A percentile compares a stretch with the other conserved stretches of the same genome.
These are phyloP conservation scores for Ornithoptera priamus DNA, from an alignment of 2,888 invertebrate genomes.

Conservation along the genomic window DNA sequence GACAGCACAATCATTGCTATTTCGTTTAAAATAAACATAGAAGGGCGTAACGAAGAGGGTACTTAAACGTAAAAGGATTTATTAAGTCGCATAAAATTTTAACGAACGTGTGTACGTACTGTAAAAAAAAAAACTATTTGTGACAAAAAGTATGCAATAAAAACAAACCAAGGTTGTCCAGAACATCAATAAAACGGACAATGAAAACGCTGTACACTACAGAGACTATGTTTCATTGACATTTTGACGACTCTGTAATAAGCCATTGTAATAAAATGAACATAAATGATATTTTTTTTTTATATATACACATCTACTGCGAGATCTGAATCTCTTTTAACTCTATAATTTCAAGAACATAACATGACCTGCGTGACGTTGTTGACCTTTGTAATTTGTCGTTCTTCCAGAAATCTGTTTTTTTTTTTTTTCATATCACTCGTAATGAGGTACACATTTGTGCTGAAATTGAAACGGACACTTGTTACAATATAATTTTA, in stretches of 20 bases:
- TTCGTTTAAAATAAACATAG: too few relatives aligned
- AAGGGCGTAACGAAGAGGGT: too few relatives aligned
- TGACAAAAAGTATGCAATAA: not conserved
- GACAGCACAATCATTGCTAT: too few relatives aligned
- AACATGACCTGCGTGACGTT: conserved; percentile 48
- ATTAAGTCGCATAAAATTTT: conserved; percentile 4
- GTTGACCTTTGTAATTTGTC: conserved; percentile 67
- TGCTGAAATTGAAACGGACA: conserved; percentile 33
- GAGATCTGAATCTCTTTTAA: conserved; percentile 50
- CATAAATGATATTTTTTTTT: conserved; percentile 25
- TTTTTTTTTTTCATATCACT: conserved; percentile 20
- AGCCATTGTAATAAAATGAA: conserved; percentile 26
- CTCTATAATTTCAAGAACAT: conserved; percentile 50
- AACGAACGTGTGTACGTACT: not conserved
- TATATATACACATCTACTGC: not conserved
- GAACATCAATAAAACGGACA: conserved; percentile 15
- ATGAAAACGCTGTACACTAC: conserved; percentile 3
- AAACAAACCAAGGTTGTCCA: conserved; percentile 12
- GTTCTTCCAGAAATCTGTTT: conserved; percentile 58
- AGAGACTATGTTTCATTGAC: conserved; percentile 19
- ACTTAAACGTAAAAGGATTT: not conserved
- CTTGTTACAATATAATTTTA: conserved; percentile 31
- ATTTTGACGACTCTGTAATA: conserved; percentile 24
- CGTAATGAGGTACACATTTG: conserved; percentile 46
- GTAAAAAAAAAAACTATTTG: not conserved